Base-by-base conservation (phyloP, 2,113 vertebrate genomes). In the Mirounga angustirostris region DNA sequence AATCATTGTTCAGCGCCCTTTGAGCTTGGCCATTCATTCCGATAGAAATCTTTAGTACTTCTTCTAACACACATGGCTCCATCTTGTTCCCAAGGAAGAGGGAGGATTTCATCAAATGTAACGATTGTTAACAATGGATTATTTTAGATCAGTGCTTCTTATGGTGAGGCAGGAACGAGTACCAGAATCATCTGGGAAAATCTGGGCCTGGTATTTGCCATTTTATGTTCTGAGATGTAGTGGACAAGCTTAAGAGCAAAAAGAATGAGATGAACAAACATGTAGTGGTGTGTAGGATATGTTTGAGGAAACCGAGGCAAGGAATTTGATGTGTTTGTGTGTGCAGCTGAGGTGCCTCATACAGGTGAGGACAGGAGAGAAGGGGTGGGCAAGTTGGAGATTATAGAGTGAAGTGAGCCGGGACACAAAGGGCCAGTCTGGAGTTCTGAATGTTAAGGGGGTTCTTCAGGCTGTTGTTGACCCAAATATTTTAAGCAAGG, bases 401-500 rank as follows among this genome's bases (percentile, higher is more conserved):
- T 1, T 33, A 21, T 9, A 16, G 16, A 26, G 15, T 14, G 19
- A 94, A 19, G n/a, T 7, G 33, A 67, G 61, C 18, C 19, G 46
- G 28, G 21, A 22, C 16, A 6, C n/a, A 56, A 73, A 59, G 21
- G 82, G 22, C 36, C 73, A 40, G 22, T 63, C 46, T 79, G 61
- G 11, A 88, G 54, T 71, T 61, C 18, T 16, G 50, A 30, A 87
- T 18, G 12, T 40, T 81, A 58, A 24, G 4, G n/a, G 21, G 2
- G 22, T 52, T 80, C 73, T 76, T 52, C 79, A 80, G 78, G 56
- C 78, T 84, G 4, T 88, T 76, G 28, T 24, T 91, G 40, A 83
- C 86, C 52, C 19, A 87, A 78, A 87, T 84, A 14, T 92, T 89
- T 94, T 63, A 80, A 95, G 78, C 21, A 91, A 81, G 40, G 58